Conservation (phyloP, 2,797 vertebrate genomes). For the Sebastes nivosus region DNA sequence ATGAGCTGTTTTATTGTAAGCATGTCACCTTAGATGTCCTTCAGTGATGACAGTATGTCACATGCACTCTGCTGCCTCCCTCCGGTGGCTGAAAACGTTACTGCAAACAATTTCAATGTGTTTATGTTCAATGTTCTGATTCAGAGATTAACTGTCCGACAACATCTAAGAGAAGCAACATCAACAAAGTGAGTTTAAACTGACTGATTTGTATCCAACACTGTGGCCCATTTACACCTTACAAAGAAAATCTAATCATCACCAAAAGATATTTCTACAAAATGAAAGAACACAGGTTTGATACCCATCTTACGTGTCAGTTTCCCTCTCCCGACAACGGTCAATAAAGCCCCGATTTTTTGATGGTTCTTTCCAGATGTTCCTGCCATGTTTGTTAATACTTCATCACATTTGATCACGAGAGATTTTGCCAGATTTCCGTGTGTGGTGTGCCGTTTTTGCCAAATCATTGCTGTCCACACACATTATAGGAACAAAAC, state of each 20-base stretch:
- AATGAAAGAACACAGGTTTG: not conserved
- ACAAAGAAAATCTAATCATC: not conserved
- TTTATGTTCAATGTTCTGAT: not conserved
- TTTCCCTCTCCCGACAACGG: no score
- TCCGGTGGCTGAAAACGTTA: constrained; percentile 39
- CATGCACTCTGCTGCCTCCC: constrained; percentile 8
- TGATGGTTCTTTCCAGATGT: no score
- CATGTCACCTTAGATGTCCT: constrained; percentile 6
- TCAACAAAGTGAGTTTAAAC: not conserved
- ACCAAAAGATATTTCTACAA: not conserved
- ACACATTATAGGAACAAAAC: no score
- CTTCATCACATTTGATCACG: no score
- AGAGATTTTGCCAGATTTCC: no score
- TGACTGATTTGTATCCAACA: not conserved
- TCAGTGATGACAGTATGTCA: not conserved
- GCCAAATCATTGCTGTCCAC: no score
- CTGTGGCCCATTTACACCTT: not conserved
- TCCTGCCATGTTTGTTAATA: no score
- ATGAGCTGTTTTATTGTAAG: not conserved
- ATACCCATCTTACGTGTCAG: not conserved
- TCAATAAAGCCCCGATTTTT: no score
- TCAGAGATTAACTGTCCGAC: not conserved
- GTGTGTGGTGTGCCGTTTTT: no score
- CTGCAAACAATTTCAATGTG: constrained; percentile 1
- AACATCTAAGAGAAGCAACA: not conserved